Evolutionary conservation across 2,113 vertebrate species (phyloP), one percentile per base, ranked within the genome.

Genomic region (Meriones unguiculatus): DNA sequence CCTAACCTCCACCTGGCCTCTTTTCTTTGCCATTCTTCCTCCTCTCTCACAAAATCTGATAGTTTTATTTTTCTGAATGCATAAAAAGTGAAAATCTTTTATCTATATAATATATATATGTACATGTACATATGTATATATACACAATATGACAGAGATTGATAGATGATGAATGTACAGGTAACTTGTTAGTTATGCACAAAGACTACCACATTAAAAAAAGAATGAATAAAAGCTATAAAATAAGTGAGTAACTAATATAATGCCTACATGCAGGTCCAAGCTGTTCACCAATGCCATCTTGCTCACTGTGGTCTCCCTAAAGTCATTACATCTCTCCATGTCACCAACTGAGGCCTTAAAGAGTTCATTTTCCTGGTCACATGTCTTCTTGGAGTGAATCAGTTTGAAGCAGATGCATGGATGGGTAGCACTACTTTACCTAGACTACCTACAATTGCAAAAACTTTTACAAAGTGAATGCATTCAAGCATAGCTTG

Each of bases 251-350:
- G 32, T 38, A 38, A 24, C 32, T n/a, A 18, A 7, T 73, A 14
- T 5, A 5, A 25, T 50, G 9, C 2, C 54, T 81, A 28, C 3
- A 30, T 25, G 17, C 30, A n/a, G 32, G 17, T 28, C 30, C 28
- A 54, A 32, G 30, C 52, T 75, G 4, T 1, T n/a, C 3, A 4
- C 14, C 0, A 7, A 28, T 7, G 6, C 1, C 28, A 22, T 41
- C 38, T 52, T n/a, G 0, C 35, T 89, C 28, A 32, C 38, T 3
- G 7, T 20, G 25, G 7, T 38, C 24, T 46, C 22, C 32, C 32
- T 41, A 7, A 41, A 41, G 15, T 59, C 5, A 5, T 2, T 25
- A 7, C 17, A 52, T 87, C 35, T 75, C 9, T 30, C 81, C 2
- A 14, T 76, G 11, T 11, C 5, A 1, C 28, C 28, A 18, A 69